phyloP scores from a whole-genome alignment of 1,140 invertebrate genomes.

The Macrobrachium rosenbergii region DNA sequence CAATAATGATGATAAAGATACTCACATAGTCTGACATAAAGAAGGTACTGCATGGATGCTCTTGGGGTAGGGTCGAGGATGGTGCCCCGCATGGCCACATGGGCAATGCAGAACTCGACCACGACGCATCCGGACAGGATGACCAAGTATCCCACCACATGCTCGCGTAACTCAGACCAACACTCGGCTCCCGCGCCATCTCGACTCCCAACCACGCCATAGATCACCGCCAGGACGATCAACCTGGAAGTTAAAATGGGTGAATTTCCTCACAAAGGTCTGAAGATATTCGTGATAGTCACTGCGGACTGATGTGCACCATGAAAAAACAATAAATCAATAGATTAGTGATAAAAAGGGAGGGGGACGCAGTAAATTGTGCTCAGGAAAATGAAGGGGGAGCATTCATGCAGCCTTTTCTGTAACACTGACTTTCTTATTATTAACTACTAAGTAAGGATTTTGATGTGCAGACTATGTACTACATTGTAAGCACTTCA shows the following conservation, averaged over 20 bases:
- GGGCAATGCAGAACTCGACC: conserved; percentile 81
- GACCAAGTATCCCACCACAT: conserved; percentile 80
- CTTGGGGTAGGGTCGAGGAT: conserved; percentile 84
- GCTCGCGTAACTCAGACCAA: conserved; percentile 75
- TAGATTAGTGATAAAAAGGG: no score
- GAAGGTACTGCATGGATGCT: conserved; percentile 83
- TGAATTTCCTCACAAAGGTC: not conserved
- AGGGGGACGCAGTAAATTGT: no score
- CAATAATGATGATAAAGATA: conserved; percentile 32
- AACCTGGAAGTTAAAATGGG: conserved; percentile 30
- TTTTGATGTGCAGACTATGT: no score
- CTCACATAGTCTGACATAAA: conserved; percentile 86
- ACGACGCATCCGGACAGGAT: conserved; percentile 79
- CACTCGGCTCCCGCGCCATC: conserved; percentile 33
- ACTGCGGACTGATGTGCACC: not conserved
- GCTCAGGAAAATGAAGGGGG: no score
- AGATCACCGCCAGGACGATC: conserved; percentile 61
- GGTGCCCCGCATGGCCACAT: conserved; percentile 84
- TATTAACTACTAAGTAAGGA: no score
- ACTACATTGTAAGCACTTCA: no score
- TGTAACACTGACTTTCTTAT: no score
- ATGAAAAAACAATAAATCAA: not conserved
- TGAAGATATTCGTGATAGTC: not conserved
- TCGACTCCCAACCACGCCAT: conserved; percentile 49
- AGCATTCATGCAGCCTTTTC: no score